Evolutionary conservation across 2,888 invertebrate genomes (phyloP).

Genomic region (Nematopogon swammerdamellus): DNA sequence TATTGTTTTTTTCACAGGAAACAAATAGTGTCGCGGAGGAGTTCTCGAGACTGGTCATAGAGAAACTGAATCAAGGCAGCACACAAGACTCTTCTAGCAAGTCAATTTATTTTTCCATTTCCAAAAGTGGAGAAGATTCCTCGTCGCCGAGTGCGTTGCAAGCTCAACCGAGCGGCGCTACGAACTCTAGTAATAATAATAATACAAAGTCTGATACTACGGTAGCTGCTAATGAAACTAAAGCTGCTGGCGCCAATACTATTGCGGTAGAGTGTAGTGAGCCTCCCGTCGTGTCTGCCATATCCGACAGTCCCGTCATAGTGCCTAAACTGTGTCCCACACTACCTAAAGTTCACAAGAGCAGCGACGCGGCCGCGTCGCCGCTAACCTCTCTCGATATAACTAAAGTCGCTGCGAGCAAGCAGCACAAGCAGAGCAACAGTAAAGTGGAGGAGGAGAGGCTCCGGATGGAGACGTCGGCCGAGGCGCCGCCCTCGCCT

Average conservation of each 20-base stretch:
- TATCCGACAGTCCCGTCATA: slow-evolving; percentile 65
- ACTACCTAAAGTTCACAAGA: slow-evolving; percentile 37
- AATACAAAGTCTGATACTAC: slow-evolving; percentile 47
- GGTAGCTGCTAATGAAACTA: slow-evolving; percentile 41
- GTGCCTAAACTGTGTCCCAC: slow-evolving; percentile 53
- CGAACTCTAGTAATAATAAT: slow-evolving; percentile 43
- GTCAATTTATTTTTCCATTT: slow-evolving; percentile 23
- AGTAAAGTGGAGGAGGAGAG: slow-evolving; percentile 32
- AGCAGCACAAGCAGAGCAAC: slow-evolving; percentile 30
- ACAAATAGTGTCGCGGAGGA: slow-evolving; percentile 41
- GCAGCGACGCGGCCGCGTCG: slow-evolving; percentile 29
- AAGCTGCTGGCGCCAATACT: slow-evolving; percentile 34
- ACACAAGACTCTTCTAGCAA: slow-evolving; percentile 26
- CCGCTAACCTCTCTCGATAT: slow-evolving; percentile 31
- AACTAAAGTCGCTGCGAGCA: slow-evolving; percentile 31
- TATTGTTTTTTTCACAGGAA: slow-evolving; percentile 18
- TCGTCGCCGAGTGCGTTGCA: slow-evolving; percentile 20
- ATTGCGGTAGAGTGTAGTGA: slow-evolving; percentile 30
- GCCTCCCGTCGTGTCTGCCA: slow-evolving; percentile 69
- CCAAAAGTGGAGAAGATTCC: slow-evolving; percentile 30
- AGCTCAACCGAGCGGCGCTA: slow-evolving; percentile 37
- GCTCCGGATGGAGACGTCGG: slow-evolving; percentile 24
- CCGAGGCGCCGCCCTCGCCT: not conserved
- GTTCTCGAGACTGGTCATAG: slow-evolving; percentile 46
- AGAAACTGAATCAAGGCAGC: slow-evolving; percentile 38